Conservation (phyloP, 2,888 invertebrate species). For the Limnephilus lunatus region DNA sequence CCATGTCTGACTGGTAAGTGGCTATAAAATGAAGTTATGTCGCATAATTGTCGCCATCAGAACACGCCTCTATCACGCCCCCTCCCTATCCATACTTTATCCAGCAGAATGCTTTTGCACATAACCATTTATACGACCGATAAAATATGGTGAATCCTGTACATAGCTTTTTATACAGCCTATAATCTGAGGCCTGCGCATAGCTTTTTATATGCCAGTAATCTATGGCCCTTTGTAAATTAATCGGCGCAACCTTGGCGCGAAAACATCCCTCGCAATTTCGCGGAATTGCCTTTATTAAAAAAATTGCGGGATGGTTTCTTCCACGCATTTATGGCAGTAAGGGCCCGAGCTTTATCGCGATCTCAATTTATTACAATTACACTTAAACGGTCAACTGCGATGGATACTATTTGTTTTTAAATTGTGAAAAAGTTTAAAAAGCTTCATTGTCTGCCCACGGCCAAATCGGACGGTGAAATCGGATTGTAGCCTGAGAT, state of each 20-base stretch:
- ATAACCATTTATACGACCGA: not conserved
- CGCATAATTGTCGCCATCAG: constrained; percentile 25
- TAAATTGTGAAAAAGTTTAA: not conserved
- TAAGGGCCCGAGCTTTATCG: not conserved
- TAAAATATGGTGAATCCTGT: not conserved
- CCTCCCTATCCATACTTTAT: not conserved
- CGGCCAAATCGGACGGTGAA: not conserved
- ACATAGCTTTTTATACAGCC: not conserved
- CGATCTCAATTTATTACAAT: not conserved
- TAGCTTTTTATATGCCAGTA: not conserved
- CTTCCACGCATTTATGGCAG: not conserved
- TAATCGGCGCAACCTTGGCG: constrained; percentile 12
- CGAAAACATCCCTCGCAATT: constrained; percentile 3
- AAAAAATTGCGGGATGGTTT: not conserved
- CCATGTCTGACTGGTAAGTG: not conserved
- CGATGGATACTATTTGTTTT: not conserved
- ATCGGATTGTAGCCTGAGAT: not conserved
- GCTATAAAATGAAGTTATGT: constrained; percentile 26
- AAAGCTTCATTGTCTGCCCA: not conserved
- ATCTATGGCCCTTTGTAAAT: constrained; percentile 11
- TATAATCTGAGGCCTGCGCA: not conserved
- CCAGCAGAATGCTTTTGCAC: constrained; percentile 3
- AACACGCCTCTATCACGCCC: not conserved
- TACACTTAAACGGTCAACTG: not conserved
- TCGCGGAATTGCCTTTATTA: constrained; percentile 13